Conservation (phyloP, 2,888 invertebrate species). For the Ochropleura plecta region DNA sequence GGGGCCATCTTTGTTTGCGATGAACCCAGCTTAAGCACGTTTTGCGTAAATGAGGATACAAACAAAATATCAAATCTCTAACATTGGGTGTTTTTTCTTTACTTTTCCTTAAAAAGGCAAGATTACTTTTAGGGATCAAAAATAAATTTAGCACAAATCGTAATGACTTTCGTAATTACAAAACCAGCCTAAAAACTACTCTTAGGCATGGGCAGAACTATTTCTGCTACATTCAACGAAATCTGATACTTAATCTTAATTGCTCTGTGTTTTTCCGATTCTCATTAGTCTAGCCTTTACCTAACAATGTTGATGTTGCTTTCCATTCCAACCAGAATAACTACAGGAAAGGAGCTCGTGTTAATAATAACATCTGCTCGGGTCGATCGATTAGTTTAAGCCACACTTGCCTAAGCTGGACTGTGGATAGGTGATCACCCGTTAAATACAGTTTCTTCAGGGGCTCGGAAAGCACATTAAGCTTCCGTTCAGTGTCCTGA, state of each 20-base stretch:
- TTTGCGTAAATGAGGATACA: conserved; percentile 3
- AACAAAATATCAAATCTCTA: not conserved
- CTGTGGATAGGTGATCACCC: too few species aligned
- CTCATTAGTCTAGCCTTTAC: not conserved
- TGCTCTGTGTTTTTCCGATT: not conserved
- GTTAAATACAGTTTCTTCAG: too few species aligned
- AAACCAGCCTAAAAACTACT: not conserved
- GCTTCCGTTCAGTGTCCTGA: too few species aligned
- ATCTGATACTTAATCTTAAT: not conserved
- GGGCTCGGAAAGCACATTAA: too few species aligned
- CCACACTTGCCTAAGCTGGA: too few species aligned
- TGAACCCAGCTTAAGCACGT: not conserved
- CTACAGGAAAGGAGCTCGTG: too few species aligned
- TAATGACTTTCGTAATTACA: not conserved
- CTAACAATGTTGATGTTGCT: not conserved
- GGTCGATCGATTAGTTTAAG: too few species aligned
- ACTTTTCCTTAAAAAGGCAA: not conserved
- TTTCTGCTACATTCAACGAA: not conserved
- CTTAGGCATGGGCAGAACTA: not conserved
- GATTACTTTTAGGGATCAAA: not conserved
- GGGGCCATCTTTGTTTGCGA: not conserved
- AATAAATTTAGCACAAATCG: not conserved
- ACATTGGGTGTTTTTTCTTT: not conserved
- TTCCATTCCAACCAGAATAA: not conserved
- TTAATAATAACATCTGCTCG: too few species aligned